These are phyloP conservation scores for Sebastes schlegelii DNA, from an alignment of 2,113 vertebrate genomes.

Conservation along the genomic window DNA sequence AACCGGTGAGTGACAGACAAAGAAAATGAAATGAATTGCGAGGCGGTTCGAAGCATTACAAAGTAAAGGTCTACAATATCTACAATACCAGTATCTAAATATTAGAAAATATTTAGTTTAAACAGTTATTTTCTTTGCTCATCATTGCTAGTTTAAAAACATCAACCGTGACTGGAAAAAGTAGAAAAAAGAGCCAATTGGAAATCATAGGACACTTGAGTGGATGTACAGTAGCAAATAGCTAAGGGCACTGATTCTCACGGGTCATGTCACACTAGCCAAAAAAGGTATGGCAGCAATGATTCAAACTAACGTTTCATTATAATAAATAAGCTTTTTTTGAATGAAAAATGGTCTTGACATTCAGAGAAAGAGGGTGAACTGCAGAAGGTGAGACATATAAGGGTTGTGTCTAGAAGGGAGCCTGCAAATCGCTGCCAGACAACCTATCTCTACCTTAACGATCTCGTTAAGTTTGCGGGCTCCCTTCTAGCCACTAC, in stretches of 20 bases:
- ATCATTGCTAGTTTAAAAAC: constrained; percentile 36
- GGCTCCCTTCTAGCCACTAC: too few species aligned
- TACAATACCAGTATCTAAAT: constrained; percentile 47
- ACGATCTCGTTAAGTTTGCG: too few species aligned
- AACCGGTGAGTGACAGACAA: neutral
- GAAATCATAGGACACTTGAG: constrained; percentile 61
- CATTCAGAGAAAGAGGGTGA: constrained; percentile 49
- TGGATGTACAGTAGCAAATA: constrained; percentile 30
- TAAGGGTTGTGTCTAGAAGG: too few species aligned
- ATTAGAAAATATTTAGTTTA: constrained; percentile 47
- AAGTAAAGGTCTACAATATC: constrained; percentile 33
- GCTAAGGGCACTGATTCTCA: constrained; percentile 16
- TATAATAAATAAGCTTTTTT: constrained; percentile 25
- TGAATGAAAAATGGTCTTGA: constrained; percentile 21
- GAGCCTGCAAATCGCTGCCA: too few species aligned
- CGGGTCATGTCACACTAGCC: neutral
- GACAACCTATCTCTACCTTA: too few species aligned
- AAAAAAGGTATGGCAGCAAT: constrained; percentile 17
- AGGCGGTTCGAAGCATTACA: constrained; percentile 26
- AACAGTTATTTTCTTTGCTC: constrained; percentile 24
- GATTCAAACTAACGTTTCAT: constrained; percentile 25
- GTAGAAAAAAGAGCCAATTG: constrained; percentile 55
- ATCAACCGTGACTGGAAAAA: constrained; percentile 24
- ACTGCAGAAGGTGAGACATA: constrained; percentile 16
- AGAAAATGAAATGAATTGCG: neutral